phyloP scores from a whole-genome alignment of 2,797 vertebrate species.

The Pseudomugil gertrudae region DNA sequence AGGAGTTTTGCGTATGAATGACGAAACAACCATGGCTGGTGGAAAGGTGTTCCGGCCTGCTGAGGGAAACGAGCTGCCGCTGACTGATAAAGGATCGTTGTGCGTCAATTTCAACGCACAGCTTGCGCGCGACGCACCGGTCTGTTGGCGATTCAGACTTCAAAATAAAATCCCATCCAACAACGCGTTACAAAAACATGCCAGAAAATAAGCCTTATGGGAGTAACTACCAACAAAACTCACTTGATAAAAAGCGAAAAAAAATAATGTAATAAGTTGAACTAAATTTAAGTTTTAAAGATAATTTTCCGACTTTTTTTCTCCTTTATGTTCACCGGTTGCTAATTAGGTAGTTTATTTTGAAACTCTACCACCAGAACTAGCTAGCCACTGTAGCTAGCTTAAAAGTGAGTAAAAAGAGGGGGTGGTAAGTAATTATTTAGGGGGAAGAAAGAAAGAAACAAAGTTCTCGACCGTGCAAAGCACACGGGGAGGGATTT shows the following conservation, averaged over 20 bases:
- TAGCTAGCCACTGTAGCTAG: accelerated
- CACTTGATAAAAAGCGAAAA: neutral
- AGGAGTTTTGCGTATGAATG: slow-evolving; percentile 65
- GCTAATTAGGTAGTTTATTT: neutral
- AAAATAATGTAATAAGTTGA: accelerated
- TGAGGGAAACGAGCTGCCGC: slow-evolving; percentile 67
- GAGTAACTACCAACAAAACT: neutral
- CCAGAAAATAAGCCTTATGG: neutral
- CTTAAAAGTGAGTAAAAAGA: slow-evolving; percentile 35
- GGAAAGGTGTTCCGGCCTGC: slow-evolving; percentile 83
- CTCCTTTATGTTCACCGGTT: neutral
- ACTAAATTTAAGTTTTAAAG: neutral
- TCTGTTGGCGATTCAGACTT: accelerated
- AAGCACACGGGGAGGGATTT: slow-evolving; percentile 68
- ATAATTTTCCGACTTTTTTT: accelerated
- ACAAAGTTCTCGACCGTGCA: slow-evolving; percentile 77
- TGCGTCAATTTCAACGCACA: slow-evolving; percentile 36
- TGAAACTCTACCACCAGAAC: slow-evolving; percentile 39
- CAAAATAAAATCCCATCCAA: slow-evolving; percentile 38
- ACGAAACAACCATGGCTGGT: slow-evolving; percentile 77
- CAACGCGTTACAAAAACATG: accelerated
- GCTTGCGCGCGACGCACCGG: neutral
- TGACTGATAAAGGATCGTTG: slow-evolving; percentile 68
- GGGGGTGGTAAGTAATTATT: slow-evolving; percentile 81
- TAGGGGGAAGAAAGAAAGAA: slow-evolving; percentile 84